A percentile compares a stretch with the other conserved stretches of the same genome.
Evolutionary conservation across 2,888 invertebrate genomes (phyloP).

Genomic region (Sepioteuthis lessoniana): DNA sequence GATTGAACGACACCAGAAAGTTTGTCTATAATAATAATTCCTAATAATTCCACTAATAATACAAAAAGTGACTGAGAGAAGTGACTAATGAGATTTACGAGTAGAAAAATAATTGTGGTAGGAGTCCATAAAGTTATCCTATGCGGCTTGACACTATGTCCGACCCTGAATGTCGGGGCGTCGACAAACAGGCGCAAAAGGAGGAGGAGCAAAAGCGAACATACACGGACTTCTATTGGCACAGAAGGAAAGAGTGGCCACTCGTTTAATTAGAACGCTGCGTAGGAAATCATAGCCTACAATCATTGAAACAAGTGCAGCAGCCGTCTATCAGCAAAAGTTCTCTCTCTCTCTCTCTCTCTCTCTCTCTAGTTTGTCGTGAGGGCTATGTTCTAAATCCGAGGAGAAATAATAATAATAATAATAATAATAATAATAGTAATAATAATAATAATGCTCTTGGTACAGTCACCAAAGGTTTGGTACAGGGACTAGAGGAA

Average conservation of each 20-base stretch:
- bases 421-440: too few species aligned
- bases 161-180: neutral
- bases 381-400: too few species aligned
- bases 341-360: neutral
- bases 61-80: neutral
- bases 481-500: too few species aligned
- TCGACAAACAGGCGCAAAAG: neutral
- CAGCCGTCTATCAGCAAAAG: neutral
- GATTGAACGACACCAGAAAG: neutral
- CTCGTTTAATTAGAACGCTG: neutral
- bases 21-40: too few species aligned
- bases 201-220: neutral
- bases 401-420: too few species aligned
- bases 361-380: too few species aligned
- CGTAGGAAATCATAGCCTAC: neutral
- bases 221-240: neutral
- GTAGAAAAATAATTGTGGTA: neutral
- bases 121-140: neutral
- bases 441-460: too few species aligned
- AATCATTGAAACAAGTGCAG: too few species aligned
- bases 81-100: neutral
- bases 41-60: neutral
- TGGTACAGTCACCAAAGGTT: too few species aligned
- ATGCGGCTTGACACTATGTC: neutral
- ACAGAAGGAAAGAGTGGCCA: neutral